phyloP scores from a whole-genome alignment of 2,113 vertebrate species.

The Toxostoma redivivum region DNA sequence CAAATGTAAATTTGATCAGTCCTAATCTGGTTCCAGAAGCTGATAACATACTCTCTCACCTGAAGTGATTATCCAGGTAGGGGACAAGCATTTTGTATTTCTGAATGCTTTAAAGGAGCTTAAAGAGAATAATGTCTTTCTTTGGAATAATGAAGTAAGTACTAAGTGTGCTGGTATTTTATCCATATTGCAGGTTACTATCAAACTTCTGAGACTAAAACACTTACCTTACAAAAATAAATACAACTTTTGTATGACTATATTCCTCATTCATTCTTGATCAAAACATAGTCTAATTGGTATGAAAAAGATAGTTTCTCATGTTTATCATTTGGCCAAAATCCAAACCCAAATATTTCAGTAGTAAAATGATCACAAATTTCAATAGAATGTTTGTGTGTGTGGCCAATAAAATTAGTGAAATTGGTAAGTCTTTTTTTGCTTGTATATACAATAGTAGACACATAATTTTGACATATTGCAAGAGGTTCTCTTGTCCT shows the following conservation, averaged over 20 bases:
- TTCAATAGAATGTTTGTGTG: background rate
- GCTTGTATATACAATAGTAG: background rate
- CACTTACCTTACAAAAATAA: conserved; percentile 41
- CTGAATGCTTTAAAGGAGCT: background rate
- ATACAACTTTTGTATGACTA: background rate
- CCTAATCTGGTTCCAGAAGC: background rate
- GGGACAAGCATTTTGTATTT: background rate
- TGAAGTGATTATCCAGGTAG: background rate
- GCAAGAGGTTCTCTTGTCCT: background rate
- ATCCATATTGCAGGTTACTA: background rate
- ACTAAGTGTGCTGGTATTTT: background rate
- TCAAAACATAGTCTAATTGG: background rate
- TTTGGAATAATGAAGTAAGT: background rate
- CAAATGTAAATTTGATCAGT: background rate
- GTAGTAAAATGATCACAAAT: background rate
- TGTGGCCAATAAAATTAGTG: background rate
- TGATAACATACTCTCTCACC: background rate
- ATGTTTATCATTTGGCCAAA: background rate
- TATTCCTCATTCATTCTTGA: background rate
- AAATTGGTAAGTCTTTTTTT: background rate
- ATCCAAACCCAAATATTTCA: background rate
- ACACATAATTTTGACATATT: background rate
- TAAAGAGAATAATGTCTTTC: background rate
- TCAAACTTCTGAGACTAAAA: background rate
- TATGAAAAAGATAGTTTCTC: background rate